Conservation (phyloP, 2,113 vertebrate genomes). For the Petromus typicus region DNA sequence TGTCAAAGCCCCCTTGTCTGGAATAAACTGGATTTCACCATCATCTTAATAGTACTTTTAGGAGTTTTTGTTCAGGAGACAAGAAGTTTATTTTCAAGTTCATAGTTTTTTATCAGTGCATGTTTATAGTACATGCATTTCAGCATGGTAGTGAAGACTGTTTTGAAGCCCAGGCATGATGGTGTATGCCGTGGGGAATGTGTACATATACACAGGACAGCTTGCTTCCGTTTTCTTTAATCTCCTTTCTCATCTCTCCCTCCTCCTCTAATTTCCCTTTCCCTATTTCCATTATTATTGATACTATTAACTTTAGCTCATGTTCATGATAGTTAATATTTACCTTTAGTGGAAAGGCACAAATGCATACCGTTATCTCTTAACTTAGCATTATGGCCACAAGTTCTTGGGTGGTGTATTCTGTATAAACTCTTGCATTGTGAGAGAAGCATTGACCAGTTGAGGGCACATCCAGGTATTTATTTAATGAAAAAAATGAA, state of each 20-base stretch:
- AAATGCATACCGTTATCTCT: background rate
- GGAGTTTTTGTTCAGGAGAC: background rate
- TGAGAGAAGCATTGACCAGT: slow-evolving; percentile 13
- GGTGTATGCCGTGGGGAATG: background rate
- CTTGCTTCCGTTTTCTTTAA: background rate
- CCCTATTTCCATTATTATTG: background rate
- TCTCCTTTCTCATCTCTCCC: background rate
- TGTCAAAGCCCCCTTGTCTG: background rate
- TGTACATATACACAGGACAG: background rate
- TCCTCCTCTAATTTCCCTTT: background rate
- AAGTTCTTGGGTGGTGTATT: background rate
- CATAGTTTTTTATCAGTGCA: background rate
- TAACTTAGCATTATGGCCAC: background rate
- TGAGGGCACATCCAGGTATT: slow-evolving; percentile 45
- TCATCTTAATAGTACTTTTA: background rate
- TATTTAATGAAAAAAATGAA: background rate
- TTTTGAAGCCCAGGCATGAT: too few relatives aligned
- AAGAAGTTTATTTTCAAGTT: background rate
- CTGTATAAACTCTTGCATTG: background rate
- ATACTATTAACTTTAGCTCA: background rate
- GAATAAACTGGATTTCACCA: background rate
- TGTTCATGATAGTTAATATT: background rate
- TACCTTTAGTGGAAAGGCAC: background rate
- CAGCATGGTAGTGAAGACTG: too few relatives aligned
- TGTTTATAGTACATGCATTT: background rate